Evolutionary conservation across 23 tunicate species (phyloP).

Genomic region (Ciona savignyi): DNA sequence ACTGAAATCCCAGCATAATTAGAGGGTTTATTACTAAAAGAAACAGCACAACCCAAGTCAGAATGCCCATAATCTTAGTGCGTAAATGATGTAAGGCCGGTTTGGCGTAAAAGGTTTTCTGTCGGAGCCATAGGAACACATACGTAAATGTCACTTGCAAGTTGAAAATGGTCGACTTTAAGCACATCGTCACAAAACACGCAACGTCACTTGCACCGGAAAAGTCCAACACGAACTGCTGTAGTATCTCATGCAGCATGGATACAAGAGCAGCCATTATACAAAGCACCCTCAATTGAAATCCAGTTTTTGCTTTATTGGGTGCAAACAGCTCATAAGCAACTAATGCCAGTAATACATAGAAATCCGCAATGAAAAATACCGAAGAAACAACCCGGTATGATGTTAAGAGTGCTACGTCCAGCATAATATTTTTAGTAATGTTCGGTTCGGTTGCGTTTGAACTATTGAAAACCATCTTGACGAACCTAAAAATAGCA

Average conservation of each 20-base stretch:
- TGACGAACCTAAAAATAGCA: no score
- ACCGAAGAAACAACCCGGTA: slow-evolving; percentile 3
- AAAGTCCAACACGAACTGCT: slow-evolving; percentile 14
- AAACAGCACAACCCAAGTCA: slow-evolving; percentile 17
- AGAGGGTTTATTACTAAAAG: no score
- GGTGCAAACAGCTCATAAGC: slow-evolving; percentile 9
- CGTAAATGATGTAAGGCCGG: slow-evolving; percentile 16
- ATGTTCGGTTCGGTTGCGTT: no score
- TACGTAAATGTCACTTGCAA: slow-evolving; percentile 16
- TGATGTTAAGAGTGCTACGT: no score
- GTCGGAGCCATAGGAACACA: slow-evolving; percentile 35
- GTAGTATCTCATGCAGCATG: slow-evolving; percentile 4
- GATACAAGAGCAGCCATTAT: slow-evolving; percentile 10
- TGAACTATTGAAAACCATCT: no score
- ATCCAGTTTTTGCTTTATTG: slow-evolving; percentile 12
- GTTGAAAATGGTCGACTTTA: slow-evolving; percentile 28
- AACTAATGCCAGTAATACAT: slow-evolving; percentile 13
- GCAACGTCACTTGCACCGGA: slow-evolving; percentile 8
- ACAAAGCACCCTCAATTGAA: slow-evolving; percentile 12
- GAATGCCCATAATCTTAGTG: not conserved
- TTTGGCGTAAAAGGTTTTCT: slow-evolving; percentile 16
- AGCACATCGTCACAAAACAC: slow-evolving; percentile 13
- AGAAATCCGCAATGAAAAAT: slow-evolving; percentile 7
- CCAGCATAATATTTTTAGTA: no score
- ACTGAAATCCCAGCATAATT: no score